Conservation (phyloP, 2,113 vertebrate species). For the Phylloscopus trochilus region DNA sequence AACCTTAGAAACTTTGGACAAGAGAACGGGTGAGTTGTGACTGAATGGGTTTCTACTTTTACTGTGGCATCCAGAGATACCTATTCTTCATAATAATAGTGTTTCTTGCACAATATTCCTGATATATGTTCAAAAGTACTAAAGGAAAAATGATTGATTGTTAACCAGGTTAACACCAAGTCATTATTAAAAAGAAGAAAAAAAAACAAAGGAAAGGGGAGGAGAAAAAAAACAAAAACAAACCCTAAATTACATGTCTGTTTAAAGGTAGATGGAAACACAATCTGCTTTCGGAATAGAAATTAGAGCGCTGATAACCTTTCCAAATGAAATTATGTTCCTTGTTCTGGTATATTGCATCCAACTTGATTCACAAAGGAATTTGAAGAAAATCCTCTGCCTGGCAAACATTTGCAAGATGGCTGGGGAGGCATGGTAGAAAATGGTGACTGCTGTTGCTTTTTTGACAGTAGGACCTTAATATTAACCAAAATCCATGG, state of each 20-base stretch:
- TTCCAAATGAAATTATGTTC: conserved; percentile 18
- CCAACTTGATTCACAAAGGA: background rate
- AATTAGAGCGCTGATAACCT: conserved; percentile 49
- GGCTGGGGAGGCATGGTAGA: background rate
- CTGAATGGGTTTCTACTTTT: background rate
- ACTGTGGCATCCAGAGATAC: background rate
- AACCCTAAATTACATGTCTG: background rate
- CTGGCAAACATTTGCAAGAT: background rate
- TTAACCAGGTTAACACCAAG: conserved; percentile 31
- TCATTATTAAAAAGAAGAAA: background rate
- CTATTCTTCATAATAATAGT: background rate
- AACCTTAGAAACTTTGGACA: background rate
- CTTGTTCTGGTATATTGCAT: background rate
- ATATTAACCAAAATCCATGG: background rate
- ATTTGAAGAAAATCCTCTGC: background rate
- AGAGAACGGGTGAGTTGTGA: background rate
- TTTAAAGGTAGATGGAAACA: background rate
- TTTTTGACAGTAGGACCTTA: background rate
- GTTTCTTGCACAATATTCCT: conserved; percentile 15
- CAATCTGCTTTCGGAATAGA: conserved; percentile 30
- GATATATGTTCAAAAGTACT: background rate
- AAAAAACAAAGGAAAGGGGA: no score
- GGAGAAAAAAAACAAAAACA: no score
- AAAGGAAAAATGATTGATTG: conserved; percentile 12
- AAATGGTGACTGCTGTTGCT: background rate